Evolutionary conservation across 2,113 vertebrate species (phyloP), one percentile per base, ranked within the genome.

Genomic region (Leptobrachium leishanense): DNA sequence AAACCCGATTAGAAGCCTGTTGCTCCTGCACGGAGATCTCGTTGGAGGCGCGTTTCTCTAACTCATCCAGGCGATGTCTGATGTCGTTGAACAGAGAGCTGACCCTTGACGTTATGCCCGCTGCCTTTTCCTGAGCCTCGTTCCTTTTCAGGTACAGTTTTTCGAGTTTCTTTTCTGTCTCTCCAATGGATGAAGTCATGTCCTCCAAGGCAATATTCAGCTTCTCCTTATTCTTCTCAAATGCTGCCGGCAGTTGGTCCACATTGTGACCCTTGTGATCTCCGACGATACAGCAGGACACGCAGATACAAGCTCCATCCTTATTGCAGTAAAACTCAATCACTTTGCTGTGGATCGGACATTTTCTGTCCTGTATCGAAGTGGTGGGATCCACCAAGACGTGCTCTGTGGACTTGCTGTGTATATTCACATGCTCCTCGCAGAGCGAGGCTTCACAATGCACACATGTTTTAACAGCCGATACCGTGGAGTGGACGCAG

Each of bases 1-100:
- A 13, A 41, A 80, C 50, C 9, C 43, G 39, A 1, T 43, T n/a
- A 11, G 54, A 31, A 39, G 72, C 39, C 63, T 59, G 11, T 9
- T 80, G 44, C 13, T 43, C 46, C 15, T 80, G 77, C 2, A 70
- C 57, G 71, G 70, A 43, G 50, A 80, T 68, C 63, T 80, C 77
- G 15, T 39, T 55, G 12, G 59, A 62, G 2, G 11, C 42, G 43
- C 13, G 41, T 12, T 67, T 55, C 20, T 80, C 75, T 3, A 42
- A 12, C 39, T 11, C n/a, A 11, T 68, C 75, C 75, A 76, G 53
- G n/a, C 67, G 64, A 10, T 39, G 12, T 46, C 62, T 63, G 57
- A 72, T 66, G n/a, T 43, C 74, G 11, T 6, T 43, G 40, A 77
- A 76, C 13, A 76, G 4, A 5, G 39, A 5, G 11, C 43, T 57